Percentiles rank a stretch among this genome's conserved stretches.
phyloP scores from a whole-genome alignment of 2,113 vertebrate species.

The Alaudala cheleensis region DNA sequence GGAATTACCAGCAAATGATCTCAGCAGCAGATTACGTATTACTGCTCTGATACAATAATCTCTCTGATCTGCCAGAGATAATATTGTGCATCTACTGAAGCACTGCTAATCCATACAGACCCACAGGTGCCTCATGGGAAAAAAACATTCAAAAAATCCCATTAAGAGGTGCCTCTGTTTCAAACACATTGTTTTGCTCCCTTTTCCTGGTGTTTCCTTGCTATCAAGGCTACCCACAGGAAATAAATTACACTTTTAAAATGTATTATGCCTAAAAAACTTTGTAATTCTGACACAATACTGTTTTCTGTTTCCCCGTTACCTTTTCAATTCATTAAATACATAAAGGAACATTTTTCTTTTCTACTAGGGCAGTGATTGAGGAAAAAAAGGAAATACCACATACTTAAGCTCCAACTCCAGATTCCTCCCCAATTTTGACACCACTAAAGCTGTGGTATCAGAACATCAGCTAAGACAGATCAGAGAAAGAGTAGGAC shows the following conservation, averaged over 20 bases:
- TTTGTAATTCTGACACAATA: not conserved
- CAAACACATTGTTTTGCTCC: not conserved
- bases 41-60: not conserved
- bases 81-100: not conserved
- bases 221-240: not conserved
- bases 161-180: not conserved
- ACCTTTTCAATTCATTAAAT: not conserved
- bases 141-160: not conserved
- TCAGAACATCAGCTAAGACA: not conserved
- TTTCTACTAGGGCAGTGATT: not conserved
- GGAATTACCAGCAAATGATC: slow-evolving; percentile 18
- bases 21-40: not conserved
- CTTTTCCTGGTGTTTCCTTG: not conserved
- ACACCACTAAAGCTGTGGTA: not conserved
- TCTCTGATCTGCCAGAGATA: not conserved
- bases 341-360: not conserved
- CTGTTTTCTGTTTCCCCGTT: not conserved
- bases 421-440: not conserved
- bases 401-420: not conserved
- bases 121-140: not conserved
- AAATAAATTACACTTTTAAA: not conserved
- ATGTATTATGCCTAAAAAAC: not conserved
- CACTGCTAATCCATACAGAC: not conserved
- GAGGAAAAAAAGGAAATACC: not conserved
- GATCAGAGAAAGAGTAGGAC: not conserved